phyloP scores from a whole-genome alignment of 2,888 invertebrate genomes.

The Chaitophorus viminalis region DNA sequence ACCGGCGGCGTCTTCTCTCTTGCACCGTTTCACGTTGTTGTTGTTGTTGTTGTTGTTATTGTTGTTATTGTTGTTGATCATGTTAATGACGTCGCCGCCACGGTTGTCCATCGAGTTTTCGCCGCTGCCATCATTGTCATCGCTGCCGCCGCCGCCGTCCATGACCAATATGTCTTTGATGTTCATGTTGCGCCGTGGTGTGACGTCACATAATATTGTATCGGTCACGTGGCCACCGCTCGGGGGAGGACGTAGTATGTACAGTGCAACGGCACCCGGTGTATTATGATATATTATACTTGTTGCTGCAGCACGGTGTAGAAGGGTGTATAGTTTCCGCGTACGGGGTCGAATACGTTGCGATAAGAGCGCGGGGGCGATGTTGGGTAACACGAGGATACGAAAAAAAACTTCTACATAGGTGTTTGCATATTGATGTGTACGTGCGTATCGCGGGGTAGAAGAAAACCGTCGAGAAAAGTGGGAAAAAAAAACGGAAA shows the following conservation, averaged over 20 bases:
- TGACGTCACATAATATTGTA: conserved; percentile 45
- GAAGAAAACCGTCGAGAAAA: neutral
- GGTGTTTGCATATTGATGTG: no score
- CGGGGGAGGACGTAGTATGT: neutral
- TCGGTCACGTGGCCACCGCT: conserved; percentile 12
- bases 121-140: neutral
- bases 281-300: no score
- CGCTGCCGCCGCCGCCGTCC: conserved; percentile 33
- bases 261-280: no score
- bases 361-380: neutral
- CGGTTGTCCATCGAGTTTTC: conserved; percentile 21
- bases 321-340: conserved; percentile 8
- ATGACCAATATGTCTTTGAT: conserved; percentile 59
- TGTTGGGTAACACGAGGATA: neutral
- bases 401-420: no score
- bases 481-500: neutral
- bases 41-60: neutral
- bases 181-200: conserved; percentile 24
- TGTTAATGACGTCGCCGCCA: neutral
- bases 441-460: no score
- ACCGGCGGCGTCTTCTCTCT: neutral
- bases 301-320: neutral
- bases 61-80: conserved; percentile 16
- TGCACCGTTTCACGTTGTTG: conserved; percentile 32
- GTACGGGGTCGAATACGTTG: neutral